These are phyloP conservation scores for Theocolax elegans DNA, from an alignment of 1,140 invertebrate species.

Conservation along the genomic window DNA sequence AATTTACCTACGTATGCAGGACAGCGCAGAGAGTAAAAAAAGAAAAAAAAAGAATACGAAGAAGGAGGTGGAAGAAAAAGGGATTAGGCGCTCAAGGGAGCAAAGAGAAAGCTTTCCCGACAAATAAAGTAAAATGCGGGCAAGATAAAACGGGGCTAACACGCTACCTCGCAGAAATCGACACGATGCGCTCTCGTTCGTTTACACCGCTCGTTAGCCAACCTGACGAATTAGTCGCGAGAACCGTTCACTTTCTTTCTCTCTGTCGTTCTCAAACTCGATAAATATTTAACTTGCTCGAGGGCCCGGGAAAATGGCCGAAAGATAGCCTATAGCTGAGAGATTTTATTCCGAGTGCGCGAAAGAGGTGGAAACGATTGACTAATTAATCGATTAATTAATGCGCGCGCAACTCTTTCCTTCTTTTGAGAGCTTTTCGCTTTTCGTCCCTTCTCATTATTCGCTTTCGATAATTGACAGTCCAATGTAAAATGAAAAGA, in stretches of 20 bases:
- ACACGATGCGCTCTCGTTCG: neutral
- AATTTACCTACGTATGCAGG: conserved; percentile 19
- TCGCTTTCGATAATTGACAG: conserved; percentile 31
- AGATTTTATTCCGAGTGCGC: neutral
- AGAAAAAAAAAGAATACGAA: neutral
- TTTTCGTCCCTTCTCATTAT: conserved; percentile 17
- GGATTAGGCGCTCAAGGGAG: conserved; percentile 10
- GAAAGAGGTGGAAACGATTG: neutral
- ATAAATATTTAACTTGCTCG: conserved; percentile 41
- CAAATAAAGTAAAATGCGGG: no score
- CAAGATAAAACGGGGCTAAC: no score
- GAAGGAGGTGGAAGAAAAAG: conserved; percentile 3
- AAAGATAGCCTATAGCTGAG: conserved; percentile 16
- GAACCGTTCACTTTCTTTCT: neutral
- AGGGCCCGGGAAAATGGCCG: neutral
- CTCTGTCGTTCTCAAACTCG: neutral
- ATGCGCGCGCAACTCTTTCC: neutral
- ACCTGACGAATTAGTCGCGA: conserved; percentile 35
- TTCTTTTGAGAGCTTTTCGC: neutral
- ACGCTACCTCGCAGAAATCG: neutral
- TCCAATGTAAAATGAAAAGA: conserved; percentile 6
- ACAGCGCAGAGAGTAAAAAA: conserved; percentile 1
- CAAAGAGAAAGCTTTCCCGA: neutral
- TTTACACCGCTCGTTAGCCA: conserved; percentile 32
- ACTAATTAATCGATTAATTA: conserved; percentile 23